Conservation (phyloP, 2,797 vertebrate genomes). For the Synaphobranchus kaupii region DNA sequence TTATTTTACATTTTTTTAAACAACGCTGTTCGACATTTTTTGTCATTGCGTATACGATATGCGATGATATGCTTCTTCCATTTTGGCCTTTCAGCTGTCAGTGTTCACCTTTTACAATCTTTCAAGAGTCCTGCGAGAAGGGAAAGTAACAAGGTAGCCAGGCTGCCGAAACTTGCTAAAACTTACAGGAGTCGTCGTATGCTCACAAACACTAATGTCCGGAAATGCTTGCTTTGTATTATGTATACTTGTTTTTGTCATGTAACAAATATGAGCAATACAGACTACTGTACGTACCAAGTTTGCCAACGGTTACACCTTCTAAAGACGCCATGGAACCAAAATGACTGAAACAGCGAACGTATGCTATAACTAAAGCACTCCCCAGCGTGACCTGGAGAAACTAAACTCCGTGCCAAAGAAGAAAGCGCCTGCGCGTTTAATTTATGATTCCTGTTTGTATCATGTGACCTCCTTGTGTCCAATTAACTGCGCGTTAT, state of each 20-base stretch:
- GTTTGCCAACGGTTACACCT: background rate
- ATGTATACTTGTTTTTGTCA: background rate
- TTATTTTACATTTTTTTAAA: background rate
- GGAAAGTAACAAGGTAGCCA: background rate
- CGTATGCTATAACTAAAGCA: background rate
- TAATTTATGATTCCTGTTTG: constrained; percentile 8
- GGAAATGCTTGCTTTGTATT: constrained; percentile 1
- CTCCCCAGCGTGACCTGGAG: background rate
- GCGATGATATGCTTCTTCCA: background rate
- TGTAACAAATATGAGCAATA: background rate
- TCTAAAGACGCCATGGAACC: background rate
- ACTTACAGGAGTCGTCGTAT: constrained; percentile 27
- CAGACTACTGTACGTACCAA: background rate
- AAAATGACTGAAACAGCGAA: background rate
- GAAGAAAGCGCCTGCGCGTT: background rate
- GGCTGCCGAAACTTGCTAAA: background rate
- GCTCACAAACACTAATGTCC: background rate
- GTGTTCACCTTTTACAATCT: background rate
- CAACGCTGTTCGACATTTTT: background rate
- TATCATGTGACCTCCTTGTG: constrained; percentile 47
- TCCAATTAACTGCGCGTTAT: constrained; percentile 42
- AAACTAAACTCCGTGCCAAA: background rate
- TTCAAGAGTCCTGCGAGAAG: background rate
- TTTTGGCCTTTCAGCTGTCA: background rate
- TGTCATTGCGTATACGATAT: background rate